phyloP scores from a whole-genome alignment of 2,888 invertebrate species.

The Orthonychiurus folsomi region DNA sequence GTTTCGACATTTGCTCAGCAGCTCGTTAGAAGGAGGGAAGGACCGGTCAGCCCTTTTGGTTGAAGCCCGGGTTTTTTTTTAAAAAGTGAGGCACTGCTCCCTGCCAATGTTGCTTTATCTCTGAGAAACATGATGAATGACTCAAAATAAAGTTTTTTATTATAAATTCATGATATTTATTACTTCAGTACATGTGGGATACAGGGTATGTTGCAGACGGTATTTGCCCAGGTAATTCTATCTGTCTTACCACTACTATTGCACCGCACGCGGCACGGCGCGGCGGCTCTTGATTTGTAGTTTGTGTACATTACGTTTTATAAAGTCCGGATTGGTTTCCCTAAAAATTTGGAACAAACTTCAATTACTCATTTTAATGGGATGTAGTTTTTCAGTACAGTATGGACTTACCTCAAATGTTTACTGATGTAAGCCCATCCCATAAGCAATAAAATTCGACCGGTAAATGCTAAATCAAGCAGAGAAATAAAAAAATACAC shows the following conservation, averaged over 20 bases:
- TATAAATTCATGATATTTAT: neutral
- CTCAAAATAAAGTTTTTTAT: neutral
- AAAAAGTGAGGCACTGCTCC: neutral
- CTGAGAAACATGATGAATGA: neutral
- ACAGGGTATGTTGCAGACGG: neutral
- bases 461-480: too few relatives aligned
- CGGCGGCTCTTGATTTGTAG: neutral
- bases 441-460: too few relatives aligned
- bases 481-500: too few relatives aligned
- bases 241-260: too few relatives aligned
- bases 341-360: neutral
- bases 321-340: neutral
- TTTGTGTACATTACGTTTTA: neutral
- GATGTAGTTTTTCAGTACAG: too few relatives aligned
- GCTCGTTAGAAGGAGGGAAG: slow-evolving; percentile 3
- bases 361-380: too few relatives aligned
- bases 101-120: neutral
- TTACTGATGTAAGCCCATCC: too few relatives aligned
- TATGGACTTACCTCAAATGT: too few relatives aligned
- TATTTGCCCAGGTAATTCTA: neutral
- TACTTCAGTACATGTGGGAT: neutral
- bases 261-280: too few relatives aligned
- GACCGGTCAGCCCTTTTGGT: neutral
- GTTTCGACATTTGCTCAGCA: slow-evolving; percentile 3
- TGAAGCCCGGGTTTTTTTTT: too few relatives aligned